phyloP scores from a whole-genome alignment of 1,140 invertebrate genomes.

The Epicauta chinensis region DNA sequence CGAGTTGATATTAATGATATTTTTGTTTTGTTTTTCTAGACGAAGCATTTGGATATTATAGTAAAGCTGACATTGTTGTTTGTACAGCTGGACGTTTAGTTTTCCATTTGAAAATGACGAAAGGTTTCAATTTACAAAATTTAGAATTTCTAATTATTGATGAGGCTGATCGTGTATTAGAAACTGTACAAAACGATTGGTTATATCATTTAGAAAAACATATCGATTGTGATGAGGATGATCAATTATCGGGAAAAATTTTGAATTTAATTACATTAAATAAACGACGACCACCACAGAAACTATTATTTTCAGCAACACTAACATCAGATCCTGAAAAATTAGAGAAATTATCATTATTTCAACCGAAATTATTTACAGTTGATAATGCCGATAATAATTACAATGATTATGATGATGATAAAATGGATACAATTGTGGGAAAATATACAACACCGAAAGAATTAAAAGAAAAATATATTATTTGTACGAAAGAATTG shows the following conservation, averaged over 20 bases:
- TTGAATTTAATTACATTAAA: constrained; percentile 45
- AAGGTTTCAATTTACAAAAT: constrained; percentile 75
- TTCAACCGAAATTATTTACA: constrained; percentile 88
- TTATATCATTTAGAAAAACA: constrained; percentile 63
- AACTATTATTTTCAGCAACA: constrained; percentile 93
- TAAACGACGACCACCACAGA: constrained; percentile 65
- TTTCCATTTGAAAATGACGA: constrained; percentile 82
- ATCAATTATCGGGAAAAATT: constrained; percentile 6
- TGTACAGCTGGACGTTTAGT: constrained; percentile 89
- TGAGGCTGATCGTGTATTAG: constrained; percentile 91
- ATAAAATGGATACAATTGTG: constrained; percentile 49
- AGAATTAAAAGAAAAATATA: constrained; percentile 71
- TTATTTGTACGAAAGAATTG: constrained; percentile 58
- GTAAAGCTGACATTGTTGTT: constrained; percentile 81
- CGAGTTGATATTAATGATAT: no score
- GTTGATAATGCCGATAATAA: constrained; percentile 52
- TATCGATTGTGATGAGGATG: constrained; percentile 37
- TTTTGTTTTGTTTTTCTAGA: constrained; percentile 26
- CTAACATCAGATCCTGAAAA: constrained; percentile 94
- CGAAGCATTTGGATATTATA: constrained; percentile 39
- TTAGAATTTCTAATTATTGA: constrained; percentile 88
- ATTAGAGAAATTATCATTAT: constrained; percentile 77
- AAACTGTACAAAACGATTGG: constrained; percentile 87
- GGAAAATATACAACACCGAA: constrained; percentile 79
- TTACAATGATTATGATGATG: constrained; percentile 40